Base-by-base conservation (phyloP, 2,888 invertebrate genomes). In the Julus scanicus region DNA sequence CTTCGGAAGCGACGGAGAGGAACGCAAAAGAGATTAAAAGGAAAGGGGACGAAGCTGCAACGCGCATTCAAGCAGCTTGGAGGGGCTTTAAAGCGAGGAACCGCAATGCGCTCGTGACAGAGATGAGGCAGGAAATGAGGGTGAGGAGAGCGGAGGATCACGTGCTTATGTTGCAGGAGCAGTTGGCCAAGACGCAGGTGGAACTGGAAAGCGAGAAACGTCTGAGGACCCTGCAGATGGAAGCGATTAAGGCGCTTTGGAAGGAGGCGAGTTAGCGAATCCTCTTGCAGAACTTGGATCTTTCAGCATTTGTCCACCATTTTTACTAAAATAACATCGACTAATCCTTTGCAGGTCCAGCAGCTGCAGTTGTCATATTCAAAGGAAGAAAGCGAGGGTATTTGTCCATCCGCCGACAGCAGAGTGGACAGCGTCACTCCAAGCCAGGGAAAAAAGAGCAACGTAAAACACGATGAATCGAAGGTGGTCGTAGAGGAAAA, bases 231-330 rank as follows among this genome's bases (percentile, higher is more conserved):
- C 92, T 97, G 86, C 97, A 97, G 93, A 96, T 97, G 95, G 97
- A 97, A 92, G 97, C 97, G 5, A 97, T 97, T 90, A 96, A 96
- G 91, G 97, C 97, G 0, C 93, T 97, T 3, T 97, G 97, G 97
- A 96, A 91, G 89, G 90, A 91, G 90, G 89, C 88, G 49, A 86
- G 80, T 20, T 53, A 39, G n/a, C 8, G 37, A 29, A 80, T 37
- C 53, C 29, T 48, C 40, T 87, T 39, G 13, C 9, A 9, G 9
- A 39, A 13, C 13, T 0, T 20, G 29, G 15, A 63, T 3, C 5
- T 11, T 5, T n/a, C 17, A 39, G 11, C 13, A n/a, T 29, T 29
- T 29, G 29, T 29, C 29, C 29, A 29, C 29, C 29, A 29, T 29
- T 29, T 29, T 29, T 29, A 29, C 29, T 29, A 86, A 39, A 86